phyloP scores from a whole-genome alignment of 1,140 invertebrate genomes.

The Teleogryllus occipitalis region DNA sequence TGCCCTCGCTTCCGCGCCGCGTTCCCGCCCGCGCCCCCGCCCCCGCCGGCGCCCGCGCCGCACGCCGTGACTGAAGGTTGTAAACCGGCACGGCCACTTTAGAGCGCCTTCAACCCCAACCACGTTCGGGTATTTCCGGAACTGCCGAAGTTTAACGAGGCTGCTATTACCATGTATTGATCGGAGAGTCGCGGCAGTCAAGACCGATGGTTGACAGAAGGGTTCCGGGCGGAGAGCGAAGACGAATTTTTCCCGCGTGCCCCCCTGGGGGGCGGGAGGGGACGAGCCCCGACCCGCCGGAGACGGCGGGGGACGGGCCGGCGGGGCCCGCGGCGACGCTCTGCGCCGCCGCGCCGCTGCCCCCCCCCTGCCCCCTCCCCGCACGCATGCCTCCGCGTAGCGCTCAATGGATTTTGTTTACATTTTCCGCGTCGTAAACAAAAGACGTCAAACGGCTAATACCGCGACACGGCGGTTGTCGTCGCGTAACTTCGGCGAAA shows the following conservation, averaged over 20 bases:
- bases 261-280: background rate
- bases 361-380: background rate
- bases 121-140: background rate
- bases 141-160: background rate
- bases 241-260: background rate
- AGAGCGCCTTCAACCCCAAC: background rate
- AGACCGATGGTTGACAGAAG: background rate
- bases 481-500: too few relatives aligned
- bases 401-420: too few relatives aligned
- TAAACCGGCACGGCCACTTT: background rate
- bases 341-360: too few relatives aligned
- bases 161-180: constrained; percentile 4
- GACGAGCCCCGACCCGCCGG: background rate
- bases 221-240: background rate
- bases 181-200: background rate
- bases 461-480: too few relatives aligned
- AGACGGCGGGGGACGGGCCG: too few relatives aligned
- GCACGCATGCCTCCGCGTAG: too few relatives aligned
- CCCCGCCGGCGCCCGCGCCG: too few relatives aligned
- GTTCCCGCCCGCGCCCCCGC: too few relatives aligned
- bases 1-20: too few relatives aligned
- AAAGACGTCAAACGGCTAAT: too few relatives aligned
- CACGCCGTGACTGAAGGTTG: background rate
- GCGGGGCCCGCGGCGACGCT: too few relatives aligned
- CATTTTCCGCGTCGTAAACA: too few relatives aligned